Evolutionary conservation across 2,888 invertebrate species (phyloP), one percentile per base, ranked within the genome.

Genomic region (Apoda limacodes): DNA sequence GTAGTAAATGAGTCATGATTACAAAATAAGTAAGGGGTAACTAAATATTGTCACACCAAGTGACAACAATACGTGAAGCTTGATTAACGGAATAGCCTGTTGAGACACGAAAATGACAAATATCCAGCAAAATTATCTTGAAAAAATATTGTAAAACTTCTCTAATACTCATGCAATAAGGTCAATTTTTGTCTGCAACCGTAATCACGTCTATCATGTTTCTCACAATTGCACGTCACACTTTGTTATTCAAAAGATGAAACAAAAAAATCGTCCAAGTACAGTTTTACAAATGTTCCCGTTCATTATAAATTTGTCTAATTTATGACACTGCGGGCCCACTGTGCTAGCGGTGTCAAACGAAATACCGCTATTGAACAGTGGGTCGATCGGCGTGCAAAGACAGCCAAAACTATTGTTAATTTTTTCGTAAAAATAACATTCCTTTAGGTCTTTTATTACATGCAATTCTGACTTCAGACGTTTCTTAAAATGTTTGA

Each of bases 221-320:
- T n/a, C n/a, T n/a, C n/a, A n/a, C n/a, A n/a, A n/a, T n/a, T n/a
- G n/a, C n/a, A n/a, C n/a, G n/a, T n/a, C n/a, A n/a, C n/a, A n/a
- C n/a, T n/a, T n/a, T n/a, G n/a, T n/a, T n/a, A n/a, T n/a, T n/a
- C n/a, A n/a, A 22, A 27, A 33, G 28, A 38, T 33, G 39, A 35
- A 37, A 22, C 21, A 45, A 57, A 64, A 64, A 64, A 63, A 60
- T 41, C 38, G 42, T 46, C 43, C 25, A 48, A 47, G 51, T 52
- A 66, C 68, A 60, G 66, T 68, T 70, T 60, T 55, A 76, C 78
- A 72, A 75, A 74, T 46, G 53, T 40, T 78, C 60, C 78, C 75
- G 78, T 76, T 72, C 48, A 58, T 59, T 54, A 60, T 57, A 46
- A 50, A 62, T 65, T 57, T 60, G 58, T 60, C 40, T 62, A 58